A percentile compares a stretch with the other conserved stretches of the same genome.
These are phyloP conservation scores for Paramormyrops kingsleyae DNA, from an alignment of 2,113 vertebrate species.

Conservation along the genomic window DNA sequence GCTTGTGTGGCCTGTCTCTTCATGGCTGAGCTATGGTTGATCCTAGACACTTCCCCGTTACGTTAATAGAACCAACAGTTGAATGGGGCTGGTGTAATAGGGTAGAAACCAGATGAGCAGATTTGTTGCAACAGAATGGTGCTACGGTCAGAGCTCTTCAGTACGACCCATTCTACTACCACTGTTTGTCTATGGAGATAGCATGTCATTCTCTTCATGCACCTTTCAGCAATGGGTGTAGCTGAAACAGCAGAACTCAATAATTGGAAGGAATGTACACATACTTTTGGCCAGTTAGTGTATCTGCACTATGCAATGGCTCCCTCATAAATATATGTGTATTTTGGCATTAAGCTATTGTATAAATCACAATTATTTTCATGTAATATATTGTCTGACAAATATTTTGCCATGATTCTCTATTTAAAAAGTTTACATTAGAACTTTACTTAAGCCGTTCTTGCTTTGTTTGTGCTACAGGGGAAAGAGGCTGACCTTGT, in stretches of 20 bases:
- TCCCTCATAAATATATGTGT: neutral
- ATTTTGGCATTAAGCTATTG: neutral
- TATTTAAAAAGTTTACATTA: neutral
- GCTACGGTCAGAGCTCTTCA: neutral
- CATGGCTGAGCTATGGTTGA: neutral
- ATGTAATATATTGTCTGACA: neutral
- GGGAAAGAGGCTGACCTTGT: conserved; percentile 76
- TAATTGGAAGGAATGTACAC: neutral
- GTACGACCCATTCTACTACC: neutral
- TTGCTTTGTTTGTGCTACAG: conserved; percentile 46
- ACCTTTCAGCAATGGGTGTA: neutral
- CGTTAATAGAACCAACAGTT: neutral
- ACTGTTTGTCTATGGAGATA: neutral
- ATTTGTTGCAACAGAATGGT: neutral
- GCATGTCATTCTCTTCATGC: neutral
- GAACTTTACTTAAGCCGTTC: neutral
- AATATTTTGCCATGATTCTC: neutral
- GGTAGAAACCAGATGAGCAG: neutral
- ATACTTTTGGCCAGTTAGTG: neutral
- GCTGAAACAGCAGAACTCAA: neutral
- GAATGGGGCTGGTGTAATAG: neutral
- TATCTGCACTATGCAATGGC: neutral
- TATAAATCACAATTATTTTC: neutral
- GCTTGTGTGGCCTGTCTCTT: neutral
- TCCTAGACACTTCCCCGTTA: neutral